phyloP scores from a whole-genome alignment of 2,888 invertebrate genomes.

The Hyppa rectilinea region DNA sequence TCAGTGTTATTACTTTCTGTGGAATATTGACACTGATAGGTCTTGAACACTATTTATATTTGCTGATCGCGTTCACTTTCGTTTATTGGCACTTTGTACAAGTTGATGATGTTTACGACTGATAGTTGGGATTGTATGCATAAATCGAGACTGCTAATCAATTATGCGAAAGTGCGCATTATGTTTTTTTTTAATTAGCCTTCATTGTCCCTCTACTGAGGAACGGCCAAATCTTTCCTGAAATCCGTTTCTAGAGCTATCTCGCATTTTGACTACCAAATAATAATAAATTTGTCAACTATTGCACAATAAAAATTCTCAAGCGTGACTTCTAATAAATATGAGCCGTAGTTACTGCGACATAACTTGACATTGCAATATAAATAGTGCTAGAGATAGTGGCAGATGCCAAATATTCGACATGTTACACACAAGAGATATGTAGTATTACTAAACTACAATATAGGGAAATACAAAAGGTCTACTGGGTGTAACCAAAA shows the following conservation, averaged over 20 bases:
- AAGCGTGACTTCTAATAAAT: conserved; percentile 2
- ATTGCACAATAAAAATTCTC: conserved; percentile 8
- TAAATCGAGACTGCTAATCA: conserved; percentile 3
- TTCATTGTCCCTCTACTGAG: no score
- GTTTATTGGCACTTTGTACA: no score
- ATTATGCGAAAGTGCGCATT: conserved; percentile 6
- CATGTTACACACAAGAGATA: conserved; percentile 19
- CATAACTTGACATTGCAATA: conserved; percentile 41
- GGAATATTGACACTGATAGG: no score
- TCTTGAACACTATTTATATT: no score
- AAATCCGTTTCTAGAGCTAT: no score
- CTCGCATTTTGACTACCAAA: conserved; percentile 24
- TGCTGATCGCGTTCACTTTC: no score
- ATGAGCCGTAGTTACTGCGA: conserved; percentile 26
- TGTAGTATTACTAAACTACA: not conserved
- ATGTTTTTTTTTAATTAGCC: no score
- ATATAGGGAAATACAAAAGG: conserved; percentile 7
- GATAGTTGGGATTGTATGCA: no score
- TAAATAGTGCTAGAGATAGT: conserved; percentile 35
- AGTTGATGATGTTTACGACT: no score
- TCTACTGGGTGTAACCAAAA: no score
- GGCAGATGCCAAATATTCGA: conserved; percentile 49
- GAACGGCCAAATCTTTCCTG: no score
- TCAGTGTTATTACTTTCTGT: no score
- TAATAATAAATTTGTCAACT: conserved; percentile 8